Evolutionary conservation across 2,797 vertebrate genomes (phyloP).

Genomic region (Acrocephalus scirpaceus): DNA sequence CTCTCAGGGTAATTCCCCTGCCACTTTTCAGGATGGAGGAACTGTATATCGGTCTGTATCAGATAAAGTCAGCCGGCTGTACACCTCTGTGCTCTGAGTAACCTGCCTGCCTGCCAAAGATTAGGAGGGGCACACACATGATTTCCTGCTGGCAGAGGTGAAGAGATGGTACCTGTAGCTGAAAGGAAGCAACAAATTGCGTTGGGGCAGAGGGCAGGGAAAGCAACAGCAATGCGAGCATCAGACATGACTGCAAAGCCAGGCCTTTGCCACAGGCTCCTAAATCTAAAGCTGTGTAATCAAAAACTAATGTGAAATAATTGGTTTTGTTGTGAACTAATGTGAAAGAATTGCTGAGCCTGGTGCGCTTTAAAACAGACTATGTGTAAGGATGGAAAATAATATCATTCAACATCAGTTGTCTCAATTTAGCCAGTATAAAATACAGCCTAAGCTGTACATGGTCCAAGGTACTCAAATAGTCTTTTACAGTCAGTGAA

Average conservation of each 20-base stretch:
- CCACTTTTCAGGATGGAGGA: not conserved
- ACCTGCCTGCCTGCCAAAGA: not conserved
- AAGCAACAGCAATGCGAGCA: not conserved
- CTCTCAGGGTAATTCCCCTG: not conserved
- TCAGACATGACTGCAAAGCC: not conserved
- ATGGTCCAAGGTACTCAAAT: not conserved
- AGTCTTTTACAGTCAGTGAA: not conserved
- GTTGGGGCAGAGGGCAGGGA: not conserved
- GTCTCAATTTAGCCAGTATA: not conserved
- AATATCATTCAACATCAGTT: not conserved
- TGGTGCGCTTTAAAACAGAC: not conserved
- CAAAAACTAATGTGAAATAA: not conserved
- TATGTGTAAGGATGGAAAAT: not conserved
- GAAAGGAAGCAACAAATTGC: not conserved
- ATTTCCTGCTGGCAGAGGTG: not conserved
- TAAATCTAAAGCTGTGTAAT: not conserved
- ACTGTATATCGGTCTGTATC: rapidly evolving
- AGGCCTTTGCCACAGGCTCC: not conserved
- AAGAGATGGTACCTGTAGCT: not conserved
- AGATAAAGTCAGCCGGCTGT: not conserved
- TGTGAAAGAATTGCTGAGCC: not conserved
- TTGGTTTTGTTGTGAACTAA: not conserved
- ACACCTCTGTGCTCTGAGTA: not conserved
- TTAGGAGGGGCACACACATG: not conserved
- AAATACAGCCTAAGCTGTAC: not conserved